Conservation (phyloP, 2,888 invertebrate genomes). For the Crematogaster levior region DNA sequence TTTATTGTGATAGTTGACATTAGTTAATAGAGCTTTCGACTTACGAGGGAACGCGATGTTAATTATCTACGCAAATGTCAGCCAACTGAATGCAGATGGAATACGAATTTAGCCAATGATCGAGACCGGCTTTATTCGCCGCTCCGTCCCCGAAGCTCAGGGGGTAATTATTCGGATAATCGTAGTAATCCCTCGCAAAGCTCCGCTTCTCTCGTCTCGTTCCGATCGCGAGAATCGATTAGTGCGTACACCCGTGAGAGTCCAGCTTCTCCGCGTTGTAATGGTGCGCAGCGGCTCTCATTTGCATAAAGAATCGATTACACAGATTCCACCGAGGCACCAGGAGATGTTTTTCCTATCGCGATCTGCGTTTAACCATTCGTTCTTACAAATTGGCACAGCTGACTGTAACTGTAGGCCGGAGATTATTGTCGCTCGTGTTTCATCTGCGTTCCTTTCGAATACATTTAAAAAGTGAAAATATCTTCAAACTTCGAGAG, state of each 20-base stretch:
- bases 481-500: not conserved
- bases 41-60: slow-evolving; percentile 32
- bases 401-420: not conserved
- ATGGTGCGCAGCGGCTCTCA: slow-evolving; percentile 64
- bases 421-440: not conserved
- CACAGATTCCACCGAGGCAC: slow-evolving; percentile 20
- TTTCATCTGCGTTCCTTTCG: not conserved
- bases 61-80: slow-evolving; percentile 47
- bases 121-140: slow-evolving; percentile 76
- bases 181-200: slow-evolving; percentile 80
- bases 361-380: slow-evolving; percentile 35
- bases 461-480: not conserved
- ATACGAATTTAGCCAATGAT: slow-evolving; percentile 60
- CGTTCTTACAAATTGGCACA: slow-evolving; percentile 37
- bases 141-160: slow-evolving; percentile 72
- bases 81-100: slow-evolving; percentile 68
- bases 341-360: slow-evolving; percentile 29
- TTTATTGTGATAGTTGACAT: not conserved
- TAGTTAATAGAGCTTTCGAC: not conserved
- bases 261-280: slow-evolving; percentile 43
- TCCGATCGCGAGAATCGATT: slow-evolving; percentile 81
- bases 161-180: slow-evolving; percentile 84
- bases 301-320: slow-evolving; percentile 65
- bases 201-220: slow-evolving; percentile 68
- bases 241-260: slow-evolving; percentile 67